Evolutionary conservation across 2,797 vertebrate genomes (phyloP), one percentile per base, ranked within the genome.

Genomic region (Xiphorhynchus erythropygius): DNA sequence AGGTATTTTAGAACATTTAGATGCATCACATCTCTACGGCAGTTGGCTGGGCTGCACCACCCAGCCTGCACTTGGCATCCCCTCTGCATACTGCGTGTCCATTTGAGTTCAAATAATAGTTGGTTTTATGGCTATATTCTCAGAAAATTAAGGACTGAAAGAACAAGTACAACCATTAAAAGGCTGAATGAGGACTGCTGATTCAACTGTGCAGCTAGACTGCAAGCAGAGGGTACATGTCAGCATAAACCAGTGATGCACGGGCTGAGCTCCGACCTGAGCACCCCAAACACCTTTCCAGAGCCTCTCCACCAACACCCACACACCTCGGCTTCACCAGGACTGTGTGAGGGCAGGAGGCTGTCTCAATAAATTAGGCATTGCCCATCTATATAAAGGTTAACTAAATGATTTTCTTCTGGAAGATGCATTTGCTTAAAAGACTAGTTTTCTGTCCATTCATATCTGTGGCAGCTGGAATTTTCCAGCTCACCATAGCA

Each of bases 401-500:
- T 83, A 90, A 49, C 11, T 9, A 21, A 32, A 62, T 27, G 0
- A 35, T 63, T 73, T 78, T 63, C 63, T 83, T 87, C 64, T 78
- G 53, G 32, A 91, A 63, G 47, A 55, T 35, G 19, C 22, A 35
- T 10, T 12, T 12, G 11, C 59, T 84, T 81, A 57, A 60, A 8
- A 59, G 62, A 59, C 35, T 35, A n/a, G 44, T 65, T 70, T 92
- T 84, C 65, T 91, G 76, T 39, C 73, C 50, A 24, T 3, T 90
- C 59, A 10, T 28, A 52, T 53, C 49, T 41, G 32, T 19, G 63
- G 87, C 62, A 88, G 94, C 82, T 92, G 94, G 87, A 92, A 91
- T 91, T 93, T 88, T 93, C 89, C 94, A 95, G 82, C 49, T 86
- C 84, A 73, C 73, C 11, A 4, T 19, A 67, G 77, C 76, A 92